These are phyloP conservation scores for Pyrgus malvae DNA, from an alignment of 2,888 invertebrate genomes.

Conservation along the genomic window DNA sequence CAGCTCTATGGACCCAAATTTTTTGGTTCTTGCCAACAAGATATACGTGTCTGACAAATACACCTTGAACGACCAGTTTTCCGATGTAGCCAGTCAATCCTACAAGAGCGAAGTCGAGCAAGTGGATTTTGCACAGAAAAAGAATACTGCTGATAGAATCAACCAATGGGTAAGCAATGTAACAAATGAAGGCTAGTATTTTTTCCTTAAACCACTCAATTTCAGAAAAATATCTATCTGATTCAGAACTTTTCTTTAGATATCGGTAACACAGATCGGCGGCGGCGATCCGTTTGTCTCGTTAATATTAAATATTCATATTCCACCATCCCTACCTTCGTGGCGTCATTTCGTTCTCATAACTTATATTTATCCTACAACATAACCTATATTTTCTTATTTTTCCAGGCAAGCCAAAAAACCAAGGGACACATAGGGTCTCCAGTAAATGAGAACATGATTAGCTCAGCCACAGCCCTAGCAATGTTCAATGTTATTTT, in stretches of 20 bases:
- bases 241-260: no score
- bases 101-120: slow-evolving; percentile 45
- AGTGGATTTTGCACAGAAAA: slow-evolving; percentile 39
- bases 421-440: slow-evolving; percentile 48
- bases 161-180: slow-evolving; percentile 40
- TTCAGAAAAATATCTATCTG: no score
- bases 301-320: no score
- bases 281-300: no score
- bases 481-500: slow-evolving; percentile 54
- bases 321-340: no score
- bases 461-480: slow-evolving; percentile 36
- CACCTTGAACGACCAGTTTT: slow-evolving; percentile 40
- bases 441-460: slow-evolving; percentile 38
- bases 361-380: background rate
- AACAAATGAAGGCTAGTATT: no score
- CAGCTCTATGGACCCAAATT: slow-evolving; percentile 42
- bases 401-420: slow-evolving; percentile 44
- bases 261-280: no score
- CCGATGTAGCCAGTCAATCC: slow-evolving; percentile 28
- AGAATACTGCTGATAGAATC: slow-evolving; percentile 38
- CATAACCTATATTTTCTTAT: background rate
- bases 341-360: background rate
- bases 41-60: slow-evolving; percentile 43
- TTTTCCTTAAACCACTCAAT: no score
- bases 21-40: slow-evolving; percentile 50